Evolutionary conservation across 2,113 vertebrate species (phyloP).

Genomic region (Helogale parvula): DNA sequence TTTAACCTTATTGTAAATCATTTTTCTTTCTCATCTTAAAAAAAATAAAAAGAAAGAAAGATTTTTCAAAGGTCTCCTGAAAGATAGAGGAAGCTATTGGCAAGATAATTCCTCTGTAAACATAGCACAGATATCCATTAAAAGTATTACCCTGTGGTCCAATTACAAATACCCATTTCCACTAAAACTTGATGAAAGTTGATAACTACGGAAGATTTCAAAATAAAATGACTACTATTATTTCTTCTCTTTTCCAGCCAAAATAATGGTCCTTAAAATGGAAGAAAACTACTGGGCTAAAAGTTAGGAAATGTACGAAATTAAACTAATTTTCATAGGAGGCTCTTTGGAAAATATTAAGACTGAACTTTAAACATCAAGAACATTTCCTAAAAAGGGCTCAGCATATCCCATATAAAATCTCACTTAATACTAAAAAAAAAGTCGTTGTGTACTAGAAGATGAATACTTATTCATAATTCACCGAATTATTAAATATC

Average conservation of each 20-base stretch:
- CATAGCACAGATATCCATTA: background rate
- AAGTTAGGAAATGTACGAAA: background rate
- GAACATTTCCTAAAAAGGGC: background rate
- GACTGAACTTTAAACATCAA: background rate
- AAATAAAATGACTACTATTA: conserved; percentile 49
- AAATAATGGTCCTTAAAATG: background rate
- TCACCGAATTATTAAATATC: background rate
- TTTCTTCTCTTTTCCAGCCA: background rate
- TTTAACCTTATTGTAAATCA: conserved; percentile 76
- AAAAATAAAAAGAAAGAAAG: background rate
- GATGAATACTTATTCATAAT: background rate
- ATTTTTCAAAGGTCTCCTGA: conserved; percentile 55
- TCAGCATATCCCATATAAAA: background rate
- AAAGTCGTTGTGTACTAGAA: background rate
- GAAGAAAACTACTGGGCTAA: background rate
- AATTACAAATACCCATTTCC: conserved; percentile 31
- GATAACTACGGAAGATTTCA: background rate
- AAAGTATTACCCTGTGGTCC: conserved; percentile 4
- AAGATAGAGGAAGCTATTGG: conserved; percentile 51
- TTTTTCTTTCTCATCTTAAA: conserved; percentile 65
- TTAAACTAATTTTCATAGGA: background rate
- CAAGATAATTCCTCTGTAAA: conserved; percentile 62
- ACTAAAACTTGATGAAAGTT: background rate
- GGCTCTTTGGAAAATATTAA: background rate
- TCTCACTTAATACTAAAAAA: background rate